These are phyloP conservation scores for Epirrita christyi DNA, from an alignment of 2,888 invertebrate species.

Conservation along the genomic window DNA sequence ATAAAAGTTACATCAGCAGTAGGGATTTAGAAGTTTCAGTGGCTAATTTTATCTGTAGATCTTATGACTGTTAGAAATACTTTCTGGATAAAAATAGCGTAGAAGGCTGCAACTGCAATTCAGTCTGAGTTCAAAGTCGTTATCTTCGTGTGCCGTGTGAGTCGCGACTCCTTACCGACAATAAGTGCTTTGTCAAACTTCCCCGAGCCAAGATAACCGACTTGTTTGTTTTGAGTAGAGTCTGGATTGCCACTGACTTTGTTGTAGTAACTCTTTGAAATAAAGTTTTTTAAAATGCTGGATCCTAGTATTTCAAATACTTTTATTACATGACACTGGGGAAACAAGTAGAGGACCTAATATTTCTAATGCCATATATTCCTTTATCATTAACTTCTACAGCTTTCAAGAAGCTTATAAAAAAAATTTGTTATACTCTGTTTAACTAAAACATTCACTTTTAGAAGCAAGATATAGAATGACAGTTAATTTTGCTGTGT, in stretches of 20 bases:
- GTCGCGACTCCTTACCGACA: conserved; percentile 58
- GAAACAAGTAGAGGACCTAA: too few species aligned
- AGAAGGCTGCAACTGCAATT: conserved; percentile 32
- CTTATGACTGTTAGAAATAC: too few species aligned
- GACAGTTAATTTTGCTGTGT: too few species aligned
- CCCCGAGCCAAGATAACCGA: conserved; percentile 60
- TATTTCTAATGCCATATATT: too few species aligned
- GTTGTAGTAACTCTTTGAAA: conserved; percentile 43
- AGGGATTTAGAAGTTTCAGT: too few species aligned
- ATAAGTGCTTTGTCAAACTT: conserved; percentile 80
- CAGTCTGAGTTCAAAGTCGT: conserved; percentile 66
- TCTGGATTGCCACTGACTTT: conserved; percentile 38
- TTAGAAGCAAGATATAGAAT: too few species aligned
- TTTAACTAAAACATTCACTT: background rate
- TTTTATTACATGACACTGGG: background rate
- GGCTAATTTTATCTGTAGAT: too few species aligned
- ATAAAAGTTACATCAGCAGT: too few species aligned
- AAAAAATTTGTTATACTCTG: background rate
- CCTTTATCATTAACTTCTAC: too few species aligned
- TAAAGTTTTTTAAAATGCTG: conserved; percentile 30
- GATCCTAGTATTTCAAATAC: conserved; percentile 24
- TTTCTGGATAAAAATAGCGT: background rate
- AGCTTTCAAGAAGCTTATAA: too few species aligned
- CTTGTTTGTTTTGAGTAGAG: conserved; percentile 59
- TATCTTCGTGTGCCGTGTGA: conserved; percentile 60